Conservation (phyloP, 2,888 invertebrate species). For the Poecilobothrus nobilitatus region DNA sequence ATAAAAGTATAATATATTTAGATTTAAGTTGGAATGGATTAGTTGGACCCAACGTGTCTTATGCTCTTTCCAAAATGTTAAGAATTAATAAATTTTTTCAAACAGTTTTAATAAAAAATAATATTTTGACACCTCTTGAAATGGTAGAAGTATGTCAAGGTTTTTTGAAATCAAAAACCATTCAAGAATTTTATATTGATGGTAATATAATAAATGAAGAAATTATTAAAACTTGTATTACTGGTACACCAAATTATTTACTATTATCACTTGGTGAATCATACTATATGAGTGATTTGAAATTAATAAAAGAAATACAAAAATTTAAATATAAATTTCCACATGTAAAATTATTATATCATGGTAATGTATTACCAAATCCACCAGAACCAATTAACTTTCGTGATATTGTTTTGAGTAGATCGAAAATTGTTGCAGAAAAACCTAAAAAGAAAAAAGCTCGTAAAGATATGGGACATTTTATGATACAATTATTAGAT, state of each 20-base stretch:
- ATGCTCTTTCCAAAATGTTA: not conserved
- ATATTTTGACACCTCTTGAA: conserved; percentile 16
- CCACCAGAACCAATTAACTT: conserved; percentile 20
- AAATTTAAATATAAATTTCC: not conserved
- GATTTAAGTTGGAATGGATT: conserved; percentile 23
- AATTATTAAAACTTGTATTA: conserved; percentile 14
- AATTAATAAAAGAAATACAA: not conserved
- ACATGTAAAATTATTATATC: conserved; percentile 17
- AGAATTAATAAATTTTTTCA: not conserved
- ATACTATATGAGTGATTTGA: conserved; percentile 12
- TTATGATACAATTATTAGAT: conserved; percentile 15
- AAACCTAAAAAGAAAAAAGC: conserved; percentile 21
- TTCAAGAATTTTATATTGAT: conserved; percentile 21
- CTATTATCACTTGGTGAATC: conserved; percentile 18
- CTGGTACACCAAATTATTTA: conserved; percentile 12
- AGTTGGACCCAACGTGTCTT: not conserved
- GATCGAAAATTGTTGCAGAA: conserved; percentile 21
- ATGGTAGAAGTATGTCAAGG: conserved; percentile 12
- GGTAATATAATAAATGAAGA: conserved; percentile 15
- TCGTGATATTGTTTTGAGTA: conserved; percentile 18
- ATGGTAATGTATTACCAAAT: conserved; percentile 19
- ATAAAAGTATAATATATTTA: conserved; percentile 17
- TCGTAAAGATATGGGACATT: conserved; percentile 19
- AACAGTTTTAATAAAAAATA: conserved; percentile 18
- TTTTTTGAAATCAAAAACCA: conserved; percentile 11